Base-by-base conservation (phyloP, 2,797 vertebrate species). In the Austrolebias charrua region DNA sequence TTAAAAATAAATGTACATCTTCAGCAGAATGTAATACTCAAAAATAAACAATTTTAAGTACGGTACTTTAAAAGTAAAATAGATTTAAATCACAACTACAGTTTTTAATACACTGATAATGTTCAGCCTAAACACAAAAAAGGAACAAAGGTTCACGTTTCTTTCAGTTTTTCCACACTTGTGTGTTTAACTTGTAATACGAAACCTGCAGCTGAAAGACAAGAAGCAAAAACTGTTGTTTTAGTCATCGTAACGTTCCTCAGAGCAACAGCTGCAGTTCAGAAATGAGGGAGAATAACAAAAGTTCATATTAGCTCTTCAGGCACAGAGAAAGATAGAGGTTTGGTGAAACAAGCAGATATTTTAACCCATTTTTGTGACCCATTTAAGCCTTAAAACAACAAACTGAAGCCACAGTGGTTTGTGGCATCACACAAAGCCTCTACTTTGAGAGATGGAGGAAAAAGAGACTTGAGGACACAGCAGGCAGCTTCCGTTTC, bases 401-500 rank as follows among this genome's bases (percentile, higher is more conserved):
- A 29, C 35, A 55, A 59, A 63, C 45, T 62, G 33, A 78, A 71
- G 45, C 56, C 60, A 42, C 67, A 58, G 66, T 43, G 38, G 38
- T 40, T 49, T 46, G 77, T 73, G 45, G 65, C 51, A 38, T 59
- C 31, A 60, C n/a, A 82, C 24, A 7, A 44, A 73, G 69, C 63
- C 53, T 75, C 55, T 43, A 47, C 19, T 61, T 19, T 60, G 46
- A 49, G 16, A 49, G 14, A 69, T 40, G 38, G 46, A 58, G 33
- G 49, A 73, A 50, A 80, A 44, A 71, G 46, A 75, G 69, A 77
- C 46, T 28, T 57, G 47, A 68, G 75, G 68, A 35, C 68, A 63
- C 76, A 69, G 81, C 4, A 7, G 66, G 76, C 24, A 13, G 80
- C 80, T 90, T 90, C 88, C 86, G 71, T 45, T 90, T 84, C 76